Percentiles rank a stretch among this genome's conserved stretches.
Evolutionary conservation across 2,797 vertebrate genomes (phyloP).

Genomic region (Tachyglossus aculeatus): DNA sequence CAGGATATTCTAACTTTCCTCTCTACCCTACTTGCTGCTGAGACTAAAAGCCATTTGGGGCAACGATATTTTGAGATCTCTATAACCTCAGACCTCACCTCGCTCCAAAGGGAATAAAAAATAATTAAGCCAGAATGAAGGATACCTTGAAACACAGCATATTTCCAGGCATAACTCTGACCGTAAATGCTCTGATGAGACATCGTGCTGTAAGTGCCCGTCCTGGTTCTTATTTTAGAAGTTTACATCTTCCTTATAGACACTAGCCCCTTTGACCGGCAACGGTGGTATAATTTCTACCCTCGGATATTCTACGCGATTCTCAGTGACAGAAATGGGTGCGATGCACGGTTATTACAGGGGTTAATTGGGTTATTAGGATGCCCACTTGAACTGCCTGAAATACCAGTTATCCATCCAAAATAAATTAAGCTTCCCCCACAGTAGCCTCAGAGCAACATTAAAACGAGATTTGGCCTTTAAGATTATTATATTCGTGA

Average conservation of each 20-base stretch:
- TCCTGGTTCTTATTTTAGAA: conserved; percentile 31
- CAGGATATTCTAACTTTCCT: too few relatives aligned
- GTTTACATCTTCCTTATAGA: conserved; percentile 38
- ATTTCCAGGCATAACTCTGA: conserved; percentile 58
- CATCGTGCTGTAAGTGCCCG: conserved; percentile 56
- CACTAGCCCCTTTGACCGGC: conserved; percentile 45
- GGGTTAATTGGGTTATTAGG: conserved; percentile 3
- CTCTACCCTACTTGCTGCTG: conserved; percentile 34
- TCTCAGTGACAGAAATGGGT: conserved; percentile 11
- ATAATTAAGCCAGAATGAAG: conserved; percentile 52
- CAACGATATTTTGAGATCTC: conserved; percentile 50
- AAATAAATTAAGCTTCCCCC: conserved; percentile 16
- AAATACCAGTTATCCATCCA: conserved; percentile 14
- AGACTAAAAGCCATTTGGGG: conserved; percentile 33
- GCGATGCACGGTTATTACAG: not conserved
- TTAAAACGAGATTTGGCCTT: not conserved
- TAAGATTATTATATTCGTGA: not conserved
- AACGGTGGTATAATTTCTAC: conserved; percentile 33
- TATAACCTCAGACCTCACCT: conserved; percentile 22
- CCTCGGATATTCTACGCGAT: conserved; percentile 15
- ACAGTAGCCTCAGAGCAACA: not conserved
- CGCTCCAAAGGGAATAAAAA: conserved; percentile 60
- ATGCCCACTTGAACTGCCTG: not conserved
- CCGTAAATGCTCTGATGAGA: conserved; percentile 36
- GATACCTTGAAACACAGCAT: conserved; percentile 45